These are phyloP conservation scores for Prionace glauca DNA, from an alignment of 2,797 vertebrate genomes.

Conservation along the genomic window DNA sequence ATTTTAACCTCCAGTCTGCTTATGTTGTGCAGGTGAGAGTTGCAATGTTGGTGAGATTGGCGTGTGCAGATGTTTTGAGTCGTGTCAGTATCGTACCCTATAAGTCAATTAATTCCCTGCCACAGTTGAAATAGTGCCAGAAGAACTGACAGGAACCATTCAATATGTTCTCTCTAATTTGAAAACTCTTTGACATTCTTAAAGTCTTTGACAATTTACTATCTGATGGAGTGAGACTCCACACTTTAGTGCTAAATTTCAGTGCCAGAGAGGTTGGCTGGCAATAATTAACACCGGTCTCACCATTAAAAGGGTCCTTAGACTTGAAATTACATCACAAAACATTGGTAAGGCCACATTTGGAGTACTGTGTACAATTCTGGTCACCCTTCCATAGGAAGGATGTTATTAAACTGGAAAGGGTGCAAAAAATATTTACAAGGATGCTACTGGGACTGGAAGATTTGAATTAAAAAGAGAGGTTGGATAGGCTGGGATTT, in stretches of 20 bases:
- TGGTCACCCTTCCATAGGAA: too few species aligned
- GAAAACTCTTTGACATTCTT: background rate
- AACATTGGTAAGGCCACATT: too few species aligned
- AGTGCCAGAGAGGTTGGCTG: background rate
- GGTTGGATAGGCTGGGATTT: too few species aligned
- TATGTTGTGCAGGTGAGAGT: slow-evolving; percentile 65
- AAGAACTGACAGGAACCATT: background rate
- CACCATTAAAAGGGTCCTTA: background rate
- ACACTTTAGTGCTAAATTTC: background rate
- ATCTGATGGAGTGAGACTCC: too few species aligned
- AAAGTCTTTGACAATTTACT: too few species aligned
- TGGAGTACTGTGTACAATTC: too few species aligned
- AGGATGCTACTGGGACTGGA: too few species aligned
- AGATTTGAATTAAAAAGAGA: too few species aligned
- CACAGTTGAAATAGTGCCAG: background rate
- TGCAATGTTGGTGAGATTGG: slow-evolving; percentile 49
- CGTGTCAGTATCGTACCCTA: background rate
- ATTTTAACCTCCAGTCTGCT: slow-evolving; percentile 61
- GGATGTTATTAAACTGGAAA: too few species aligned
- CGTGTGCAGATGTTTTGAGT: background rate
- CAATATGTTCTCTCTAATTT: background rate
- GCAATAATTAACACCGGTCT: background rate
- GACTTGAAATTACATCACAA: background rate
- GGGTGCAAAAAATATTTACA: too few species aligned
- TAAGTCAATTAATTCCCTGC: background rate